Percentiles rank a stretch among this genome's conserved stretches.
Conservation (phyloP, 2,113 vertebrate species). For the Herpetotheres cachinnans region DNA sequence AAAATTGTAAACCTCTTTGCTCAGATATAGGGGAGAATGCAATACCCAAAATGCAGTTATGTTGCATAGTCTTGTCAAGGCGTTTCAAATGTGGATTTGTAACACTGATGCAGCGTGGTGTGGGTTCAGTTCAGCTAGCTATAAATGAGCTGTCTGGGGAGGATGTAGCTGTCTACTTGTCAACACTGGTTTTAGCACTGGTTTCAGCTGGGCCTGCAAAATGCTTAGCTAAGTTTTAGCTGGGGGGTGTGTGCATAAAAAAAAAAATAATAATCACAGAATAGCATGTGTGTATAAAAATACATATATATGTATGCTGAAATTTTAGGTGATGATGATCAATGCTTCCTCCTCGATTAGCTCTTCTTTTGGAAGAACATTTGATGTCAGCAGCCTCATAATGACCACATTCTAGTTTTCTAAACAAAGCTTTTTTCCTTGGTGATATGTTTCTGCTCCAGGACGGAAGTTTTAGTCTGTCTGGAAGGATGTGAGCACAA, state of each 20-base stretch:
- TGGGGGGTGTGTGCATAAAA: fast-evolving
- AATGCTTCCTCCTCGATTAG: neutral
- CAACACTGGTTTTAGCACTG: neutral
- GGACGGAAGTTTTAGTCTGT: neutral
- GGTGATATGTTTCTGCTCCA: neutral
- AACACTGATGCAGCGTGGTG: neutral
- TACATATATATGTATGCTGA: neutral
- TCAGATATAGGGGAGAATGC: neutral
- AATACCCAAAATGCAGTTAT: neutral
- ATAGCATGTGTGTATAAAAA: neutral
- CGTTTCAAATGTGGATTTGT: neutral
- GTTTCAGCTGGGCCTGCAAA: neutral
- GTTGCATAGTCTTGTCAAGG: neutral
- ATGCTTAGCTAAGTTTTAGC: neutral
- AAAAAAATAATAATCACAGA: neutral
- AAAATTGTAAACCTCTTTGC: neutral
- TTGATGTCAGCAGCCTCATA: neutral
- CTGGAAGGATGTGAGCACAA: neutral
- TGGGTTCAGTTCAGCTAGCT: neutral
- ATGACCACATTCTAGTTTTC: neutral
- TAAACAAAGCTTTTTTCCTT: neutral
- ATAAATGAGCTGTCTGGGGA: neutral
- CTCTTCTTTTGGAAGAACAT: neutral
- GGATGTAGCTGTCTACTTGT: neutral
- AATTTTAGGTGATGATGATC: neutral